Conservation (phyloP, 2,113 vertebrate genomes). For the Cavia porcellus region DNA sequence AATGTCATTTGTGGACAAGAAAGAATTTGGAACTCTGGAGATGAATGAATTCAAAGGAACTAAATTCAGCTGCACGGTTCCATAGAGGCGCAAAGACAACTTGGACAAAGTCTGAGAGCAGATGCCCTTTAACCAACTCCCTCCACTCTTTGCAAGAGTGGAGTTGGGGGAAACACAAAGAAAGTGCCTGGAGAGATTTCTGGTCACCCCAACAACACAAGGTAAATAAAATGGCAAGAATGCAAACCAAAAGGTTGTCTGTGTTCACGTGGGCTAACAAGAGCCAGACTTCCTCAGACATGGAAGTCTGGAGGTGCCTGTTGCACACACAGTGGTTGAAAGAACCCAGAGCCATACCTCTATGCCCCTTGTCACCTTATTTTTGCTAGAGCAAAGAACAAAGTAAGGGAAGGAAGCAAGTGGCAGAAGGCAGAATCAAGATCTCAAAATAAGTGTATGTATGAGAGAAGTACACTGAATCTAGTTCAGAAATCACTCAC, state of each 20-base stretch:
- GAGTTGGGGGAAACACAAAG: background rate
- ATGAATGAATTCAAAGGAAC: background rate
- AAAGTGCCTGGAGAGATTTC: background rate
- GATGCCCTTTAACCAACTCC: background rate
- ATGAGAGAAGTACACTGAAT: background rate
- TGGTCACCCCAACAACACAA: background rate
- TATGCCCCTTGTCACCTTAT: background rate
- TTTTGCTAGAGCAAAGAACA: background rate
- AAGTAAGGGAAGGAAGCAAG: background rate
- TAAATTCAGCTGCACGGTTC: background rate
- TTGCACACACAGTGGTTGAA: background rate
- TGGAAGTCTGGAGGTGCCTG: accelerated
- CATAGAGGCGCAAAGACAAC: background rate
- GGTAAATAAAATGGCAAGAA: background rate
- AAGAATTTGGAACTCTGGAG: background rate
- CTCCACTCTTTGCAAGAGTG: background rate
- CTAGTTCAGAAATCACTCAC: background rate
- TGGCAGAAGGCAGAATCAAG: background rate
- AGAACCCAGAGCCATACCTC: background rate
- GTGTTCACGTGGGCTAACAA: accelerated
- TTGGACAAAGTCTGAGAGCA: background rate
- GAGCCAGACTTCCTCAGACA: background rate
- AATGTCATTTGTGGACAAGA: no score
- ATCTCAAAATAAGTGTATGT: background rate
- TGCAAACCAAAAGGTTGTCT: background rate